phyloP scores from a whole-genome alignment of 2,888 invertebrate genomes.

The Drosophila lacicola region DNA sequence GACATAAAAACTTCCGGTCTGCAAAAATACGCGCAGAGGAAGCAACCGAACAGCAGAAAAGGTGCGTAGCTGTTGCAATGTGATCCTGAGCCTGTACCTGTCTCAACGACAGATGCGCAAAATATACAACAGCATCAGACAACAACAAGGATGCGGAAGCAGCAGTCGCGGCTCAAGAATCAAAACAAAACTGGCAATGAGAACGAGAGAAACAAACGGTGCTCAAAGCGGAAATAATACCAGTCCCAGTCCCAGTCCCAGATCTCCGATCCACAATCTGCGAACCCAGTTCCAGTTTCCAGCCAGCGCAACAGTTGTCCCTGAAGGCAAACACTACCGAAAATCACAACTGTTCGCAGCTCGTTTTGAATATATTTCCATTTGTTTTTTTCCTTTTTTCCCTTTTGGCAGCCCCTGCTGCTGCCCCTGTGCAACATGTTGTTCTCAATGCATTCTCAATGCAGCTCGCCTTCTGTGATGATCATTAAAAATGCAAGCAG shows the following conservation, averaged over 20 bases:
- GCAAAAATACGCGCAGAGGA: slow-evolving; percentile 47
- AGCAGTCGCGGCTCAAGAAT: slow-evolving; percentile 58
- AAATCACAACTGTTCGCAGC: slow-evolving; percentile 72
- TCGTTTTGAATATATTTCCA: slow-evolving; percentile 70
- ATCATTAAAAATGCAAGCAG: slow-evolving; percentile 56
- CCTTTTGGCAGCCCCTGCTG: slow-evolving; percentile 30
- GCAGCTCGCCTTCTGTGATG: slow-evolving; percentile 50
- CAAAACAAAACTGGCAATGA: slow-evolving; percentile 65
- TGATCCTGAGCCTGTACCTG: slow-evolving; percentile 60
- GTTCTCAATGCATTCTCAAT: slow-evolving; percentile 19
- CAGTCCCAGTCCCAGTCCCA: slow-evolving; percentile 36
- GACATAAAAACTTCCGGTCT: slow-evolving; percentile 69
- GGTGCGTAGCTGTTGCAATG: slow-evolving; percentile 53
- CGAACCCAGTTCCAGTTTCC: slow-evolving; percentile 39
- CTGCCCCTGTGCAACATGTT: slow-evolving; percentile 43
- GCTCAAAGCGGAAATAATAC: slow-evolving; percentile 62
- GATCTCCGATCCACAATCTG: slow-evolving; percentile 12
- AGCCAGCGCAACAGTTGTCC: slow-evolving; percentile 70
- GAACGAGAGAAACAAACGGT: slow-evolving; percentile 49
- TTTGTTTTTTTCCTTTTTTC: slow-evolving; percentile 49
- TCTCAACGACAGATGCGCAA: slow-evolving; percentile 70
- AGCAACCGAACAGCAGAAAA: slow-evolving; percentile 44
- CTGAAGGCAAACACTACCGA: slow-evolving; percentile 28
- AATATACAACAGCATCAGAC: slow-evolving; percentile 24
- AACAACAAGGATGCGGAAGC: slow-evolving; percentile 68